These are phyloP conservation scores for Pantala flavescens DNA, from an alignment of 1,140 invertebrate species.

Conservation along the genomic window DNA sequence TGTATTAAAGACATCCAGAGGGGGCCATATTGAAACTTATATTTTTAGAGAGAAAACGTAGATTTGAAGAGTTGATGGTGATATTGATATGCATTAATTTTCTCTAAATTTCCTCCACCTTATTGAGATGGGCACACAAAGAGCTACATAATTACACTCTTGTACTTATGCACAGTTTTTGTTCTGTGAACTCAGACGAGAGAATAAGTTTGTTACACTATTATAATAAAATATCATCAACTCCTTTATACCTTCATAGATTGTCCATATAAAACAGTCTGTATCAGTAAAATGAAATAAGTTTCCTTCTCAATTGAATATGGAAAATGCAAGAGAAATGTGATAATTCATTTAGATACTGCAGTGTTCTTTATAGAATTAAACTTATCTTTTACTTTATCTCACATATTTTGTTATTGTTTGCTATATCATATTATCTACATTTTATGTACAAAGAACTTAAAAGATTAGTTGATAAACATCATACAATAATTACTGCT, in stretches of 20 bases:
- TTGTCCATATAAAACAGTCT: neutral
- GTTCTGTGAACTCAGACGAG: neutral
- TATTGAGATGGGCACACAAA: neutral
- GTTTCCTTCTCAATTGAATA: too few species aligned
- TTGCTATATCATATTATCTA: too few species aligned
- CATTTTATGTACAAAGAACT: too few species aligned
- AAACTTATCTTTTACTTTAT: too few species aligned
- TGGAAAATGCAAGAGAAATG: too few species aligned
- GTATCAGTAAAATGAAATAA: slow-evolving; percentile 13
- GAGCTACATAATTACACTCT: neutral
- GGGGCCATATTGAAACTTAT: neutral
- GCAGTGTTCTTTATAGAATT: too few species aligned
- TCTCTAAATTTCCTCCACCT: neutral
- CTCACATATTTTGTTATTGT: too few species aligned
- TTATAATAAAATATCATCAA: neutral
- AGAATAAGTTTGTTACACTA: neutral
- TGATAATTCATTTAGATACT: too few species aligned
- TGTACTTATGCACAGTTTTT: neutral
- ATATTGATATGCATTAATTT: neutral
- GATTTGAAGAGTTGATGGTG: neutral
- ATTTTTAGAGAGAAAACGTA: neutral
- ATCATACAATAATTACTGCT: neutral
- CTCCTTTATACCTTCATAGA: neutral
- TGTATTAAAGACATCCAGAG: neutral
- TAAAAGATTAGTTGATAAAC: too few species aligned